Base-by-base conservation (phyloP, 2,113 vertebrate species). In the Plecotus auritus region DNA sequence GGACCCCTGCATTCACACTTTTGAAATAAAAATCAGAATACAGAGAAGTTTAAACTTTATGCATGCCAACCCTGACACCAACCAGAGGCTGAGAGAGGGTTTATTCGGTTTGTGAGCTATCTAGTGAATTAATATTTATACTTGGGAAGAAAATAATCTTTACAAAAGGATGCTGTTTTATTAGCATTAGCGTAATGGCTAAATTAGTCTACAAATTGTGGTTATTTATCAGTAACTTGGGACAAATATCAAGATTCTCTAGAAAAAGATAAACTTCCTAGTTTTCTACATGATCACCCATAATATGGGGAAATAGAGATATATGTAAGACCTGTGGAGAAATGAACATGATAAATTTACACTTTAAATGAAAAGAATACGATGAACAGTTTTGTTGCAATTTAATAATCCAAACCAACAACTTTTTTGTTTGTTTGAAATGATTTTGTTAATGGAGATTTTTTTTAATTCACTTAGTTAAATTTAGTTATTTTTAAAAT, bases 61-160 rank as follows among this genome's bases (percentile, higher is more conserved):
- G 37, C 59, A 18, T 86, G 61, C 56, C 64, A 90, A 9, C 28
- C 81, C 47, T 95, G 13, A 90, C 26, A 74, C 69, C 13, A 64
- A 7, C 73, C 56, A 76, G 77, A 76, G 93, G 51, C 28, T 67
- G 18, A 35, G 81, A 83, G 56, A 66, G 28, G 1, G 30, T 89
- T 73, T 93, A 32, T 85, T 93, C 22, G 2, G 32, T 93, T 85
- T 42, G 18, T 85, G 74, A 81, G 32, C 87, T 85, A 12, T 78
- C 28, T 77, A 32, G 10, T 35, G 40, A 83, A 85, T 89, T 88
- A 88, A 78, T 40, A 85, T 82, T 73, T 64, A 67, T 47, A 78
- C 78, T 88, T 94, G 30, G 2, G 61, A 88, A 76, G 74, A 72
- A 95, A 94, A 66, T 72, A 59, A 74, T 70, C 37, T 95, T 92